phyloP scores from a whole-genome alignment of 2,113 vertebrate genomes.

The Tragelaphus scriptus region DNA sequence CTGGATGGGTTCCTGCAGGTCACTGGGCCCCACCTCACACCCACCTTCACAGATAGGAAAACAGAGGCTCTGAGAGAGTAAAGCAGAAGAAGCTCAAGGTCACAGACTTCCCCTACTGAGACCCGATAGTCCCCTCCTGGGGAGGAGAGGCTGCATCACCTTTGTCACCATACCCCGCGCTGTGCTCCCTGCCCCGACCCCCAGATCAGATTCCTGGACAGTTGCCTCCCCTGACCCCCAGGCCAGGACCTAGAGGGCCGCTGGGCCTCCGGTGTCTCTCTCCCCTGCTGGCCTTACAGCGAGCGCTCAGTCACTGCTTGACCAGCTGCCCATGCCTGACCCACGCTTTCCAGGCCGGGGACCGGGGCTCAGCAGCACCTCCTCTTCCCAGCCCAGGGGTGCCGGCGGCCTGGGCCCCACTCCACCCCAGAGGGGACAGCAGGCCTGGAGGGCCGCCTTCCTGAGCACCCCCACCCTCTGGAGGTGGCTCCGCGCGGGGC shows the following conservation, averaged over 20 bases:
- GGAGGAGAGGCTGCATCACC: not conserved
- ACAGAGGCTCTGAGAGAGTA: not conserved
- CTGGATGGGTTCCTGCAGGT: too few species aligned
- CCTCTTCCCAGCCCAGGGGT: not conserved
- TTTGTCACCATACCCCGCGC: not conserved
- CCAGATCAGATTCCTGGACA: not conserved
- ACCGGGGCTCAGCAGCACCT: accelerated
- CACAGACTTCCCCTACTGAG: not conserved
- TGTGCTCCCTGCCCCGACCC: too few species aligned
- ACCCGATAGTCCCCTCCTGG: not conserved
- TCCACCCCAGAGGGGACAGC: not conserved
- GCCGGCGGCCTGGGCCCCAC: not conserved
- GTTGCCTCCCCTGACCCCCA: not conserved
- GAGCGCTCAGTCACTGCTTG: not conserved
- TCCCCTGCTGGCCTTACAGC: not conserved
- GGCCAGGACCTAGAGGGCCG: not conserved
- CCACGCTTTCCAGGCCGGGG: not conserved
- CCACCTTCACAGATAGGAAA: not conserved
- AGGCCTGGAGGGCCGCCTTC: not conserved
- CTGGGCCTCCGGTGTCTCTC: not conserved
- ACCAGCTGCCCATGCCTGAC: not conserved
- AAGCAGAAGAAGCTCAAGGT: not conserved
- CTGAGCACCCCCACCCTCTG: not conserved
- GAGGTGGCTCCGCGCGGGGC: not conserved
- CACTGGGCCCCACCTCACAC: accelerated